phyloP scores from a whole-genome alignment of 2,113 vertebrate species.

The Ammodytes marinus region DNA sequence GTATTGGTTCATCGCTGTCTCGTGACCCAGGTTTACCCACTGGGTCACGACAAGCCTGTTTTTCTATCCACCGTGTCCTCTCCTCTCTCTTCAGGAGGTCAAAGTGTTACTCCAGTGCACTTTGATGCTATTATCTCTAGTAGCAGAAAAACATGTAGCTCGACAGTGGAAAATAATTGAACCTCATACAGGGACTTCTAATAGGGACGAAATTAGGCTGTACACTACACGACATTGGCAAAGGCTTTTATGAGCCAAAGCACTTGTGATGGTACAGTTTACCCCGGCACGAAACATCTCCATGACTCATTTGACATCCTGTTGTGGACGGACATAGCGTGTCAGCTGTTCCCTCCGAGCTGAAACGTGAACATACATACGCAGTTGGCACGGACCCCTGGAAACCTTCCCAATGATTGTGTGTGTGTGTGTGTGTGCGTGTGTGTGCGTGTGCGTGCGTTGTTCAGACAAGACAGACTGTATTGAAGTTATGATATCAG shows the following conservation, averaged over 20 bases:
- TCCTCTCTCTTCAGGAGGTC: not conserved
- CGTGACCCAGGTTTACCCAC: conserved; percentile 12
- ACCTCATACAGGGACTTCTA: conserved; percentile 17
- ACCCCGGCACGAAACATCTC: conserved; percentile 3
- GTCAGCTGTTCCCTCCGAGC: conserved; percentile 38
- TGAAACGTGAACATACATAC: conserved; percentile 7
- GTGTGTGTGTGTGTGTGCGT: not conserved
- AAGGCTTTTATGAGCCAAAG: conserved; percentile 14
- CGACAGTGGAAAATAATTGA: conserved; percentile 9
- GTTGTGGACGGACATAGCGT: conserved; percentile 35
- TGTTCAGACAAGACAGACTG: not conserved
- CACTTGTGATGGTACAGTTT: conserved; percentile 33
- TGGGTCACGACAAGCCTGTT: not conserved
- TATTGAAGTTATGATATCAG: no score
- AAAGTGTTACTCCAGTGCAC: not conserved
- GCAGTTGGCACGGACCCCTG: conserved; percentile 1
- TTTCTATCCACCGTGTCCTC: conserved; percentile 8
- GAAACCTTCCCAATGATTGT: conserved; percentile 15
- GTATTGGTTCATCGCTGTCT: not conserved
- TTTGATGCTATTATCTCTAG: not conserved
- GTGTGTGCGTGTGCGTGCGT: not conserved
- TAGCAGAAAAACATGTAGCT: conserved; percentile 1
- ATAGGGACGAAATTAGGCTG: not conserved
- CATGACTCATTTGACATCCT: conserved; percentile 55
- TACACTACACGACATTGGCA: not conserved